A percentile compares a stretch with the other conserved stretches of the same genome.
Evolutionary conservation across 2,113 vertebrate species (phyloP).

Genomic region (Procavia capensis): DNA sequence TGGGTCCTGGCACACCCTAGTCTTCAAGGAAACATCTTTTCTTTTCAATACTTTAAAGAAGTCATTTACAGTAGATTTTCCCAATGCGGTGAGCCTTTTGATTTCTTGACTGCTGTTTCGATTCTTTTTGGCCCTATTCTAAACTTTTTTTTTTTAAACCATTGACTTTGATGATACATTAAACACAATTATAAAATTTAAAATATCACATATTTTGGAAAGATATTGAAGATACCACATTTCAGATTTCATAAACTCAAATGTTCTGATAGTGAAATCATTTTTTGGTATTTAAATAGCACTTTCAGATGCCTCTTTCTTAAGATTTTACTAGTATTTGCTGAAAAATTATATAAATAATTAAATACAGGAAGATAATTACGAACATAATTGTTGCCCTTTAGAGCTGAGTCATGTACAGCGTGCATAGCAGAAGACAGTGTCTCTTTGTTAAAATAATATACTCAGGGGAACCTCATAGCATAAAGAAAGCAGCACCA

Average conservation of each 20-base stretch:
- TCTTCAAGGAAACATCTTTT: too few species aligned
- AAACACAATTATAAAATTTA: neutral
- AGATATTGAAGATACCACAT: constrained; percentile 19
- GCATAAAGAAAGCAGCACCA: too few species aligned
- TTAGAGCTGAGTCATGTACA: neutral
- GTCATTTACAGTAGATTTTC: too few species aligned
- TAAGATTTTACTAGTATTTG: neutral
- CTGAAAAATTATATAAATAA: neutral
- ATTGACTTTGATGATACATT: neutral
- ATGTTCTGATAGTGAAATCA: neutral
- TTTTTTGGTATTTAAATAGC: neutral
- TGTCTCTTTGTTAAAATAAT: too few species aligned
- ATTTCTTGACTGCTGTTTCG: too few species aligned
- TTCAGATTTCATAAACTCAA: neutral
- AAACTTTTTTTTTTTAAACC: neutral
- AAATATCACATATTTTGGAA: neutral
- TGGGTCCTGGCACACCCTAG: too few species aligned
- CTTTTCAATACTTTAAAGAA: too few species aligned
- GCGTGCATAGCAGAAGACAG: neutral
- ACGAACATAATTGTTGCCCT: neutral
- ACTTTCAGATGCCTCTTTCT: neutral
- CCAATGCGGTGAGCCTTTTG: too few species aligned
- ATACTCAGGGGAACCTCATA: too few species aligned
- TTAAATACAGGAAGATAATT: neutral
- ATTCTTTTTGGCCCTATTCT: neutral